phyloP scores from a whole-genome alignment of 1,140 invertebrate genomes.

The Mercenaria mercenaria region DNA sequence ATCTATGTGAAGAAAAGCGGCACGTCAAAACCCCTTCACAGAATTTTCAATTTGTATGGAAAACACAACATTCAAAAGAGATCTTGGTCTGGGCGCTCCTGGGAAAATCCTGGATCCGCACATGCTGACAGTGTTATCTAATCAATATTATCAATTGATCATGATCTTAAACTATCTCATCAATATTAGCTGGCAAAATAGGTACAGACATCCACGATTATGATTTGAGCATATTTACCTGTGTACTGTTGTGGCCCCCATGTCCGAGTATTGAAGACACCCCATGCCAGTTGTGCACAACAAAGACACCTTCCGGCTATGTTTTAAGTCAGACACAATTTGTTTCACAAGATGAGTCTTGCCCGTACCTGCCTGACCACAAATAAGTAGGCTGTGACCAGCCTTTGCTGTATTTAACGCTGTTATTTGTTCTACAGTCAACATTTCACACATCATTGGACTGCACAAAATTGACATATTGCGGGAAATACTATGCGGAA shows the following conservation, averaged over 20 bases:
- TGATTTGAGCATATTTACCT: too few relatives aligned
- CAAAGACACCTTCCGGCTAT: not conserved
- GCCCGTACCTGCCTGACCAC: constrained; percentile 11
- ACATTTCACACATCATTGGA: not conserved
- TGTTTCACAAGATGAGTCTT: not conserved
- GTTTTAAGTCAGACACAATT: not conserved
- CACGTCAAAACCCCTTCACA: too few relatives aligned
- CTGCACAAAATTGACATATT: not conserved
- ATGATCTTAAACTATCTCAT: too few relatives aligned
- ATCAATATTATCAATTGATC: too few relatives aligned
- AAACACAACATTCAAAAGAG: too few relatives aligned
- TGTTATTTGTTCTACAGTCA: not conserved
- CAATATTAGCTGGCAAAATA: too few relatives aligned
- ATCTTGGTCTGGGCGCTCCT: too few relatives aligned
- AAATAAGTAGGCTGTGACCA: constrained; percentile 3
- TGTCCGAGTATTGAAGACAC: not conserved
- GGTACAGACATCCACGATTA: too few relatives aligned
- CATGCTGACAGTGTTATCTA: too few relatives aligned
- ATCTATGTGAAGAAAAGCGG: too few relatives aligned
- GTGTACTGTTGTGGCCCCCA: not conserved
- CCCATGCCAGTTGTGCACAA: constrained; percentile 8
- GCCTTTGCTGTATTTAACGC: not conserved
- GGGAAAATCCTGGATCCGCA: too few relatives aligned
- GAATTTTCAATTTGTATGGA: too few relatives aligned
- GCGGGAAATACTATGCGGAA: not conserved